A percentile compares a stretch with the other conserved stretches of the same genome.
These are phyloP conservation scores for Meiosimyza decipiens DNA, from an alignment of 2,888 invertebrate species.

Conservation along the genomic window DNA sequence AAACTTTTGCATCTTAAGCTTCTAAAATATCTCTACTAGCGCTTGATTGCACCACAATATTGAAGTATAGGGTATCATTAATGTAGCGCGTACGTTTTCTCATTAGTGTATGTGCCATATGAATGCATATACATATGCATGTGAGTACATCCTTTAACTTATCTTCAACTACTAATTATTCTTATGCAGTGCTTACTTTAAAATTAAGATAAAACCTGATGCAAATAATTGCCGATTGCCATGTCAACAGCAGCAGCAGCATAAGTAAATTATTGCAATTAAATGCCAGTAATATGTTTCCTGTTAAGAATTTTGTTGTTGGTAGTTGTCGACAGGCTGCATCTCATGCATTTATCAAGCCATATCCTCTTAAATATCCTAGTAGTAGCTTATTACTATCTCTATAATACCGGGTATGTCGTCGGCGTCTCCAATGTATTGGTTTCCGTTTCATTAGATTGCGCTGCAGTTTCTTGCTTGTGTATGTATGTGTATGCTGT, in stretches of 20 bases:
- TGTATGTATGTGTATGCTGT: no score
- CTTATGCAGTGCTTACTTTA: conserved; percentile 10
- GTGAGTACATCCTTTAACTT: no score
- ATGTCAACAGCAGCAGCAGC: neutral
- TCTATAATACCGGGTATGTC: neutral
- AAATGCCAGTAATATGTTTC: neutral
- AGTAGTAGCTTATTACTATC: neutral
- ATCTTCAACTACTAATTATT: conserved; percentile 8
- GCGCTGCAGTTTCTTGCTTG: neutral
- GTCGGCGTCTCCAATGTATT: neutral
- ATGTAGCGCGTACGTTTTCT: no score
- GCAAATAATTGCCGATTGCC: neutral
- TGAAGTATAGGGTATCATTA: no score
- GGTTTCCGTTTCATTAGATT: conserved; percentile 5
- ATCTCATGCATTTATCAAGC: no score
- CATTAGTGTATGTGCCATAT: no score
- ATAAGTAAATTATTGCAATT: neutral
- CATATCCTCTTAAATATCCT: conserved; percentile 3
- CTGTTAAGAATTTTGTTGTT: neutral
- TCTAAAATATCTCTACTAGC: no score
- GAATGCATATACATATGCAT: no score
- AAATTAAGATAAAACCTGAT: neutral
- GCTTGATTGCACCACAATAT: no score
- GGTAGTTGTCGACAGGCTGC: neutral
- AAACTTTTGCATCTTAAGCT: no score